Evolutionary conservation across 2,797 vertebrate genomes (phyloP).

Genomic region (Neosalanx taihuensis): DNA sequence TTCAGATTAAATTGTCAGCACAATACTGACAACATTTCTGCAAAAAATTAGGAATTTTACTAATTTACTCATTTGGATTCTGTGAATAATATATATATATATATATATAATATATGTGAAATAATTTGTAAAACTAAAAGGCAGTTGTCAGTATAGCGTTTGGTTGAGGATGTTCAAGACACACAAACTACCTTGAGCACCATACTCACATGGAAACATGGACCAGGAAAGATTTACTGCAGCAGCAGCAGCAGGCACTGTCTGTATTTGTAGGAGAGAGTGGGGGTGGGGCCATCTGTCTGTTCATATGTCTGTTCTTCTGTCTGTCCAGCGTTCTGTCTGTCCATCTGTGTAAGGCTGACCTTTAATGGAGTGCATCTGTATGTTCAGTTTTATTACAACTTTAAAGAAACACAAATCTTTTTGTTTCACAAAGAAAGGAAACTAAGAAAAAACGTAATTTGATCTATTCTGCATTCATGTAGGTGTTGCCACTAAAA

Average conservation of each 20-base stretch:
- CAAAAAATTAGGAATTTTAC: constrained; percentile 14
- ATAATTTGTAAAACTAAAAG: not conserved
- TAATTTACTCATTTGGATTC: constrained; percentile 20
- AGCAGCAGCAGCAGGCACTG: not conserved
- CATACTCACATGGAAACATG: not conserved
- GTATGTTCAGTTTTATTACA: not conserved
- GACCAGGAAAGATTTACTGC: not conserved
- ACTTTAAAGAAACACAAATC: no score
- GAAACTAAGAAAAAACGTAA: not conserved
- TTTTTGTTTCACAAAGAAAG: no score
- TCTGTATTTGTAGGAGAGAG: not conserved
- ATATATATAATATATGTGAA: not conserved
- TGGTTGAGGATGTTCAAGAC: not conserved
- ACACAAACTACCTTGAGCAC: not conserved
- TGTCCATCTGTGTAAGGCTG: not conserved
- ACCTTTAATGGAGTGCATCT: not conserved
- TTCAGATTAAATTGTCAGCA: constrained; percentile 46
- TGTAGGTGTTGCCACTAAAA: constrained; percentile 13
- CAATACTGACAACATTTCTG: constrained; percentile 31
- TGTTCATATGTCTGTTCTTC: not conserved
- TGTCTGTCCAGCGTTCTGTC: not conserved
- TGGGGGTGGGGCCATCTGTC: not conserved
- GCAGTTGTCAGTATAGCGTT: not conserved
- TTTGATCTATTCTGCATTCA: not conserved
- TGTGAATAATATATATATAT: not conserved